Evolutionary conservation across 2,888 invertebrate genomes (phyloP), one percentile per base, ranked within the genome.

Genomic region (Meteorus colon): DNA sequence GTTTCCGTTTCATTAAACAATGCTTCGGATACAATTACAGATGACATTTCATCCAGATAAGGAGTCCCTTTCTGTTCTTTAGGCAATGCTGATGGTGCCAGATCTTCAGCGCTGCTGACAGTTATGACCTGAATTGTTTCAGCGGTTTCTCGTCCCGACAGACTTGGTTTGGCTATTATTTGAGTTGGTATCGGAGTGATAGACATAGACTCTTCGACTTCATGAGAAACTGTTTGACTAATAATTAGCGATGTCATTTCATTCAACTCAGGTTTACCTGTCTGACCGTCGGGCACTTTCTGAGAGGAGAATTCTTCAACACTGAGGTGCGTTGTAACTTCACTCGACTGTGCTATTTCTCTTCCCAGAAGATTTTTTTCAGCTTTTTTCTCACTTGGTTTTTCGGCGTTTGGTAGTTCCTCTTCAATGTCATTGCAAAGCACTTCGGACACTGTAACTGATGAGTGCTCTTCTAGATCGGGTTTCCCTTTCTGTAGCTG

Each of bases 301-400:
- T 74, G 51, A 8, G 69, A 19, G 31, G 37, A 16, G 2, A 83
- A 70, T 8, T 78, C 78, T 27, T 76, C 73, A 51, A 80, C 77
- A 59, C 78, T 78, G 24, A 75, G 55, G 67, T 80, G 72, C 4
- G 82, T 78, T 12, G 80, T n/a, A 14, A 86, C 73, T 80, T 85
- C 83, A 59, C 79, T 80, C 29, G 80, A 83, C 73, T 85, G 82
- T 45, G 86, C 84, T n/a, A 85, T 80, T 77, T 86, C 84, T 71
- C 88, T 85, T 8, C 86, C 85, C 73, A 86, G 81, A n/a, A 90
- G 79, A 73, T 86, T 83, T 1, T 84, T 77, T 48, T 81, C 77
- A 1, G 91, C 91, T 73, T 81, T 85, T 83, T 89, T 89, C 48
- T 82, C 79, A 55, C 80, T 78, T 0, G 88, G 89, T 48, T 80